Base-by-base conservation (phyloP, 2,113 vertebrate genomes). In the Todiramphus saurophagus region DNA sequence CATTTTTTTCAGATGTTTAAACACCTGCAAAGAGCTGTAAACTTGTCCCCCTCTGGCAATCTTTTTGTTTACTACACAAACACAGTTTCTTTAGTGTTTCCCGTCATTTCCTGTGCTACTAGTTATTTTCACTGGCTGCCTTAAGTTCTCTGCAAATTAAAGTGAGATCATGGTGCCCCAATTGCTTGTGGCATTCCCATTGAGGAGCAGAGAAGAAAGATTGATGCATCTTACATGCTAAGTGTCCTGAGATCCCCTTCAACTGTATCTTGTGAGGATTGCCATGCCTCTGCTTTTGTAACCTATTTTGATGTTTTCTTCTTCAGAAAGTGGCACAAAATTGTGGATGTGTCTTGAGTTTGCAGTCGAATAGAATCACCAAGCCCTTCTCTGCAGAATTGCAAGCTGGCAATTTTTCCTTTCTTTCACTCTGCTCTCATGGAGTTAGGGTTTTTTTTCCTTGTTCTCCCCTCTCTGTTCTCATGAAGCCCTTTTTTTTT, bases 111-210 rank as follows among this genome's bases (percentile, higher is more conserved):
- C 31, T 62, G 23, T 60, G 25, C 48, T 79, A 60, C 31, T 72
- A 21, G 41, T 75, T 11, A 24, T 86, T 24, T 17, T 78, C 41
- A 62, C 17, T 58, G 33, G 19, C 44, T 78, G 27, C 62, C 46
- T 53, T 48, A 56, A 78, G 11, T 74, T 33, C 68, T 78, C 30
- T 84, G 77, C 15, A 70, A 69, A 31, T 73, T 56, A 24, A 78
- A 62, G 33, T 16, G 8, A 31, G 50, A 35, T 11, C 0, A 0
- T 56, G 50, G 9, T 95, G 35, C 18, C 24, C 19, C 43, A 50
- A 1, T 33, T 43, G 37, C 28, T 50, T 37, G 16, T 35, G 60
- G 16, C 37, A n/a, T 50, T 82, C 15, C 15, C 31, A 44, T 2
- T 60, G 64, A 74, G 21, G 25, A 88, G n/a, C 60, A 82, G 41